Conservation (phyloP, 2,113 vertebrate species). For the Catharus minimus region DNA sequence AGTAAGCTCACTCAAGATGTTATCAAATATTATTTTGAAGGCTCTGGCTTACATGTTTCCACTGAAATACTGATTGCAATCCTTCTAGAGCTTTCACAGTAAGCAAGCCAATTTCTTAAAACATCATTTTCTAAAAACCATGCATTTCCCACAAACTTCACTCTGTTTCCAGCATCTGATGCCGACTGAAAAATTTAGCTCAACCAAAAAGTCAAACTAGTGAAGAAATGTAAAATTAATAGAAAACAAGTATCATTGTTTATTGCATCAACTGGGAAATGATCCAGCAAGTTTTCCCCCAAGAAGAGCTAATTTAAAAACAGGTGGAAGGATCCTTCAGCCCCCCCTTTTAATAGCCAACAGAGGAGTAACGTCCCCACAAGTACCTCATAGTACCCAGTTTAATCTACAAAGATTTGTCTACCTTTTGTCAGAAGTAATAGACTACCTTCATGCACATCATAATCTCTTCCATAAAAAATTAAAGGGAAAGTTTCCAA, state of each 20-base stretch:
- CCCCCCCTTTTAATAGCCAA: too few relatives aligned
- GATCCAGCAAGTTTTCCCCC: not conserved
- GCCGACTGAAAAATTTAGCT: not conserved
- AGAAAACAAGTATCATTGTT: not conserved
- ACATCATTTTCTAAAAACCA: not conserved
- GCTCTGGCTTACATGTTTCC: not conserved
- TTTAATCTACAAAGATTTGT: not conserved
- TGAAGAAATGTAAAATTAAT: not conserved
- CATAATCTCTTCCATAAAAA: not conserved
- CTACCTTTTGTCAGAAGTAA: not conserved
- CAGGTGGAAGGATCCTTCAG: too few relatives aligned
- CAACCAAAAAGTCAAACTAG: not conserved
- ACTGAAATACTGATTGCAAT: not conserved
- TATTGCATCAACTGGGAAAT: not conserved
- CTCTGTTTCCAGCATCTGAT: not conserved
- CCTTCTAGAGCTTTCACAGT: not conserved
- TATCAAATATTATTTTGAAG: conserved; percentile 13
- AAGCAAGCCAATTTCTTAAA: not conserved
- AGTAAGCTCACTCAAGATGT: not conserved
- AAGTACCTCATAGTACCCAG: not conserved
- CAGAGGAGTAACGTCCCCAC: too few relatives aligned
- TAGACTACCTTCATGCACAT: not conserved
- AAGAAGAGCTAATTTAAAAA: not conserved
- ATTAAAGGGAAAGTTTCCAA: not conserved
- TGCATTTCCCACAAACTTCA: not conserved